Evolutionary conservation across 2,113 vertebrate species (phyloP), one percentile per base, ranked within the genome.

Genomic region (Pollimyrus isidori): DNA sequence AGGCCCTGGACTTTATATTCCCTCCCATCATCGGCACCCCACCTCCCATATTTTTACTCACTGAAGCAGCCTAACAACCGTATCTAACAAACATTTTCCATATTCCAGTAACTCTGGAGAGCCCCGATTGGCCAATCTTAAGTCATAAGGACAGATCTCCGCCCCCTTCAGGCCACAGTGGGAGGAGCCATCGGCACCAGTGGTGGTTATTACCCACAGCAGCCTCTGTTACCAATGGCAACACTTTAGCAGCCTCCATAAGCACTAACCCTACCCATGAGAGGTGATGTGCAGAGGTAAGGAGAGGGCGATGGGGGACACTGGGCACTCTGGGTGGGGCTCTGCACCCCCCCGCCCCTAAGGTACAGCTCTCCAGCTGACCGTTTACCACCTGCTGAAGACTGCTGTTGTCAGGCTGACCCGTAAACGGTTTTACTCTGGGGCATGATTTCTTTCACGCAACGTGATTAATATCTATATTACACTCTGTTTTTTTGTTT

Each of bases 51-150:
- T 46, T 1, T 53, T 58, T 88, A 88, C 42, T 58, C 90, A 93
- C 92, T 26, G 62, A 26, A 94, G 42, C 19, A 46, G 7, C 30
- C 19, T n/a, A 53, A 21, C 35, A 92, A 94, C 90, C 58, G 23
- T 93, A 92, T 92, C 93, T 92, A 93, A 91, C 90, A 91, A 89
- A 92, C 90, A 87, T 45, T 62, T 46, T 23, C 39, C 13, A 45
- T 15, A 46, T 69, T 69, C 62, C 87, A 48, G 62, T 11, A 58
- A 42, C 58, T 45, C 53, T 46, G 45, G 15, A 13, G n/a, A 1
- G 58, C 62, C 62, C 6, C 6, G 39, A 88, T 26, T 26, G 42
- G 35, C 87, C 21, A 46, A 39, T 49, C 50, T 87, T 23, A 53
- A 39, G 11, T 50, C 7, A 56, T 26, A 10, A 56, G 13, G 53